phyloP scores from a whole-genome alignment of 2,113 vertebrate genomes.

The Sus scrofa region T2T-Sscrofa CM000822.6:4002501-4003000 shows the following conservation, averaged over 20 bases:
- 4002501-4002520: not conserved
- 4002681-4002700: not conserved
- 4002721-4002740: not conserved
- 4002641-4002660: not conserved
- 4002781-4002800: not conserved
- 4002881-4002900: too few relatives aligned
- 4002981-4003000: too few relatives aligned
- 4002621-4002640: not conserved
- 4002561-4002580: rapidly evolving
- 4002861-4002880: too few relatives aligned
- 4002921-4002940: too few relatives aligned
- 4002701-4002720: not conserved
- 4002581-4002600: not conserved
- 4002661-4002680: not conserved
- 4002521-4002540: rapidly evolving
- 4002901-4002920: too few relatives aligned
- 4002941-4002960: too few relatives aligned
- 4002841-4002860: too few relatives aligned
- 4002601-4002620: not conserved
- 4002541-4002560: not conserved
- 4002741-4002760: not conserved
- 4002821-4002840: too few relatives aligned
- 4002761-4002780: not conserved
- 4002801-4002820: not conserved
- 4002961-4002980: too few relatives aligned